Evolutionary conservation across 2,113 vertebrate species (phyloP).

Genomic region (Bos taurus): ARS-UCD2.0 NC_037356.1:29904501-29905000

Average conservation of each 20-base stretch:
- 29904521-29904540: rapidly evolving
- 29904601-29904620: not conserved
- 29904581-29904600: not conserved
- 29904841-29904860: not conserved
- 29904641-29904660: not conserved
- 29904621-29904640: not conserved
- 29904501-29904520: rapidly evolving
- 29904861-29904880: not conserved
- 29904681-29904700: not conserved
- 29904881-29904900: not conserved
- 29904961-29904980: constrained; percentile 57
- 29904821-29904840: not conserved
- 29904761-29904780: not conserved
- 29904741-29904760: not conserved
- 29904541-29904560: not conserved
- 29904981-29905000: constrained; percentile 50
- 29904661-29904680: not conserved
- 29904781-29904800: not conserved
- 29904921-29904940: constrained; percentile 45
- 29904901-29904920: not conserved
- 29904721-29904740: not conserved
- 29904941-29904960: constrained; percentile 31
- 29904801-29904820: not conserved
- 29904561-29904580: not conserved
- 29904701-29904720: not conserved